Conservation (phyloP, 2,888 invertebrate genomes). For the Dicyrtomina minuta region DNA sequence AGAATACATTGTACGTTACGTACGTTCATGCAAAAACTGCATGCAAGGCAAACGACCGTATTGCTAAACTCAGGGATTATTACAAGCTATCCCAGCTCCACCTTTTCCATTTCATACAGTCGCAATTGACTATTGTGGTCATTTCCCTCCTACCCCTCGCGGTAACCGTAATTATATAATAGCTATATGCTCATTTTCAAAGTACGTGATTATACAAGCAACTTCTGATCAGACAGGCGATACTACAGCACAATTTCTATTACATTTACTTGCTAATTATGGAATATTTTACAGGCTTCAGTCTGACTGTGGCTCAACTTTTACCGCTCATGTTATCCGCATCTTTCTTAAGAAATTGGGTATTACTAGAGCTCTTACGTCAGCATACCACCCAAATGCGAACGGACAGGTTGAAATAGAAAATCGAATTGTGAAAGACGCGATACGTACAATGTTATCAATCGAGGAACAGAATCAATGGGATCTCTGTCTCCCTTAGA, state of each 20-base stretch:
- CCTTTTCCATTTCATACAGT: background rate
- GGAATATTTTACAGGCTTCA: background rate
- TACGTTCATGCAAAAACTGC: too few species aligned
- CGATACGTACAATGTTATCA: background rate
- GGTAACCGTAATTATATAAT: constrained; percentile 7
- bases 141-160: background rate
- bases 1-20: too few species aligned
- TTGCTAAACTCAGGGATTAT: too few species aligned
- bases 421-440: background rate
- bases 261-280: background rate
- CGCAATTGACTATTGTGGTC: constrained; percentile 6
- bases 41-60: too few species aligned
- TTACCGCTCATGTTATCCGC: too few species aligned
- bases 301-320: constrained; percentile 2
- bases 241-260: constrained; percentile 3
- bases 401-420: too few species aligned
- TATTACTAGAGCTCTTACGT: too few species aligned
- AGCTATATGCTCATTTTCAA: background rate
- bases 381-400: too few species aligned
- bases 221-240: background rate
- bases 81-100: too few species aligned
- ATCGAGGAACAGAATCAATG: background rate
- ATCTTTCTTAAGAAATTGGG: too few species aligned
- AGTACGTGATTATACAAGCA: background rate
- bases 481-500: background rate